Evolutionary conservation across 2,888 invertebrate species (phyloP).

Genomic region (Acleris literana): DNA sequence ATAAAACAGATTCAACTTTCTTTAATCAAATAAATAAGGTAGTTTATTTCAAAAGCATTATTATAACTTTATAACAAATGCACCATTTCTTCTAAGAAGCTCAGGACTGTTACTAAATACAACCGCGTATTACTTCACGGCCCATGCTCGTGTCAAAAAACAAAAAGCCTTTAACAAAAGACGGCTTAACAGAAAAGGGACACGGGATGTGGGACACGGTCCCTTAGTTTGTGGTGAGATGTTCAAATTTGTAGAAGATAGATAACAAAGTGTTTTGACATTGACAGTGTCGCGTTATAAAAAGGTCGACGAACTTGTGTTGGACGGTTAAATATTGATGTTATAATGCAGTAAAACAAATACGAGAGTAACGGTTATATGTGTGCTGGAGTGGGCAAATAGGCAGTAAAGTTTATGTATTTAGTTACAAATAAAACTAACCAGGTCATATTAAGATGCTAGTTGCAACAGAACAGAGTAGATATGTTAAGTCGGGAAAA

Average conservation of each 20-base stretch:
- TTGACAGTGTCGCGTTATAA: slow-evolving; percentile 20
- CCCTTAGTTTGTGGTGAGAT: slow-evolving; percentile 19
- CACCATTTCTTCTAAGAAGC: no score
- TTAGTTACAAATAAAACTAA: no score
- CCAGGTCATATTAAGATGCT: no score
- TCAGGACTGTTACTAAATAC: background rate
- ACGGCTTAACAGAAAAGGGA: slow-evolving; percentile 18
- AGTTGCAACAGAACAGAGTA: no score
- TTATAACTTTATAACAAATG: no score
- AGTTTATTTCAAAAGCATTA: no score
- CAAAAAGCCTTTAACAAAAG: slow-evolving; percentile 15
- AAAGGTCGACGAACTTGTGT: background rate
- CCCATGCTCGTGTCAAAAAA: background rate
- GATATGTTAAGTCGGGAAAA: no score
- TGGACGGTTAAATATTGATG: background rate
- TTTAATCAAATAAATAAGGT: no score
- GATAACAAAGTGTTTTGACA: slow-evolving; percentile 25
- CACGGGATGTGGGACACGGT: slow-evolving; percentile 20
- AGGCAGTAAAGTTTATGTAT: no score
- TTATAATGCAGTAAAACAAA: background rate
- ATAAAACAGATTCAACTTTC: no score
- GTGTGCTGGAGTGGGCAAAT: no score
- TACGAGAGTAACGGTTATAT: background rate
- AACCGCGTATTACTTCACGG: background rate
- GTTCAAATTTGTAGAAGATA: slow-evolving; percentile 28